Evolutionary conservation across 2,888 invertebrate species (phyloP), one percentile per base, ranked within the genome.

Genomic region (Mesorhabditis spiculigera): DNA sequence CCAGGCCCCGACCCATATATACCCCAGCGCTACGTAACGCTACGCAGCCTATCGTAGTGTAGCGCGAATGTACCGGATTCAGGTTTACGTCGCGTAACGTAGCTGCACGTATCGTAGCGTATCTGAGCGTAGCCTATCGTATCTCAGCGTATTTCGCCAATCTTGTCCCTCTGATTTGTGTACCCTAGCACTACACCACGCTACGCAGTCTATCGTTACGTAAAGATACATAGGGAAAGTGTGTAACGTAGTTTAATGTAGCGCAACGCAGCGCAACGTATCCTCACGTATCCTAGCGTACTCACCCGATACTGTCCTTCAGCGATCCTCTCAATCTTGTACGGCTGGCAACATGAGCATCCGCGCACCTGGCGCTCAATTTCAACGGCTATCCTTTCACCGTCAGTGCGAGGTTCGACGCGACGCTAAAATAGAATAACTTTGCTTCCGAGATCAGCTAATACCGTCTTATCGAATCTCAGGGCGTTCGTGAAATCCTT

Each of bases 261-360:
- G 50, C 10, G 13, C 13, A 8, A 8, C 50, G 50, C 10, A 50
- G 8, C 13, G 10, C 8, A 50, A 8, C 50, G 50, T 8, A 43
- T 16, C 45, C 67, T 43, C 66, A 42, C 41, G 67, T 63, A n/a
- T 61, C 63, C 72, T 73, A 67, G n/a, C 66, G 68, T 45, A 79
- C 92, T 89, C 88, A 97, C 97, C 90, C 95, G 90, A 89, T 98
- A 97, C 90, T 96, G 97, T 84, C 97, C 96, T 90, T 98, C 98
- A 73, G 96, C 96, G 83, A 98, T 95, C 90, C 97, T 97, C 91
- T 95, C 95, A 67, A 98, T 97, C 84, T 94, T 90, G 91, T 95
- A 99, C 88, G 95, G 95, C 88, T 94, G 94, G 73, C 94, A 89
- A 88, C 98, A 99, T 13, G 96, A 97, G 89, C 98, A 99, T 83